These are phyloP conservation scores for Gouania willdenowi DNA, from an alignment of 2,797 vertebrate species.

Conservation along the genomic window DNA sequence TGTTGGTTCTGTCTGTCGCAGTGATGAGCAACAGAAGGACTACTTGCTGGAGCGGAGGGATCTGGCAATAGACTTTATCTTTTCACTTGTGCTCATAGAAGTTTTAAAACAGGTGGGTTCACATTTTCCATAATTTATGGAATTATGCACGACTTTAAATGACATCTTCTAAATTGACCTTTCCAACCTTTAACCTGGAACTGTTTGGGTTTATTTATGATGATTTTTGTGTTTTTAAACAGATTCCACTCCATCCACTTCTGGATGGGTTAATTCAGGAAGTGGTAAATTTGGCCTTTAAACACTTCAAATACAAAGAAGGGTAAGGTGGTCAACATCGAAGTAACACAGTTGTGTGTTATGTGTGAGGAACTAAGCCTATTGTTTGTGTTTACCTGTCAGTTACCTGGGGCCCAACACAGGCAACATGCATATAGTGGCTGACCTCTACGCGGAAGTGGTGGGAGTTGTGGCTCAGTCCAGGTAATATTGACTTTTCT, in stretches of 20 bases:
- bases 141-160: not conserved
- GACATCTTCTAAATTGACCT: not conserved
- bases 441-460: conserved; percentile 96
- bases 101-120: conserved; percentile 94
- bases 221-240: conserved; percentile 47
- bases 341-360: too few relatives aligned
- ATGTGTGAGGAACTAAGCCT: not conserved
- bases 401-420: conserved; percentile 98
- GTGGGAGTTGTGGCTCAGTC: conserved; percentile 95
- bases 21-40: conserved; percentile 97
- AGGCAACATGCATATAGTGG: conserved; percentile 98
- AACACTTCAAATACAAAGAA: conserved; percentile 99
- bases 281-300: conserved; percentile 96
- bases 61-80: conserved; percentile 98
- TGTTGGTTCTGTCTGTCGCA: conserved; percentile 48
- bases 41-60: conserved; percentile 97
- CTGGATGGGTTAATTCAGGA: conserved; percentile 96
- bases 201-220: not conserved
- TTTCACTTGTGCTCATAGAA: conserved; percentile 97
- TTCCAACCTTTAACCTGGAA: not conserved
- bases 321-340: conserved; percentile 79
- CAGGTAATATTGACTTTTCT: conserved; percentile 73
- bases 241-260: conserved; percentile 98
- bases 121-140: not conserved
- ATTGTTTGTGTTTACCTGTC: conserved; percentile 2